Base-by-base conservation (phyloP, 1,140 invertebrate genomes). In the Goniozus legneri region DNA sequence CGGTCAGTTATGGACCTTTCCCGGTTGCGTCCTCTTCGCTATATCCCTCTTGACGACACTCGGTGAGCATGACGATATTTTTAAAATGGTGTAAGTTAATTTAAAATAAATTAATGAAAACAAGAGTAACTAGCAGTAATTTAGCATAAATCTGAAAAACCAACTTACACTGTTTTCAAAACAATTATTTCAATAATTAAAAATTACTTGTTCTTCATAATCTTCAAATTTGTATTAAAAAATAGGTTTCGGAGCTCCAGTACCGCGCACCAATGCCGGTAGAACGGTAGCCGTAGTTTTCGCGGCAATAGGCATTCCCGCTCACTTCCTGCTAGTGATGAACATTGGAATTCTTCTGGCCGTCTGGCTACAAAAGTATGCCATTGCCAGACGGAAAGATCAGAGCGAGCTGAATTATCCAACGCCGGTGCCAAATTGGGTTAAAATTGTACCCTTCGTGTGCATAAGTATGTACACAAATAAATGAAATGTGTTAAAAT, bases 11-110 rank as follows among this genome's bases (percentile, higher is more conserved):
- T 84, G 81, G 81, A 81, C 79, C 0, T 82, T 80, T 60, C 75
- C 81, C 1, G 82, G 82, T n/a, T 82, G 80, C 52, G 51, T 82
- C 8, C 64, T 84, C 8, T 83, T 83, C 55, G 75, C 80, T 3
- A 75, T 83, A 15, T 81, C 81, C 0, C 62, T 84, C 13, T 64
- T 84, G 15, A 83, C 81, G 3, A 82, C 81, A n/a, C 62, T 83
- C 18, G 82, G 81, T 82, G 64, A 65, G 60, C 53, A 33, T 24
- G 15, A 24, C 16, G 13, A 8, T 30, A 42, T 21, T 33, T n/a
- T n/a, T n/a, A n/a, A n/a, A n/a, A n/a, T n/a, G n/a, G n/a, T n/a
- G n/a, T n/a, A n/a, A n/a, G n/a, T n/a, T n/a, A n/a, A n/a, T n/a
- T n/a, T n/a, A n/a, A n/a, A n/a, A n/a, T n/a, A n/a, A n/a, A n/a